Conservation (phyloP, 2,113 vertebrate species). For the Sinocyclocheilus maitianheensis region DNA sequence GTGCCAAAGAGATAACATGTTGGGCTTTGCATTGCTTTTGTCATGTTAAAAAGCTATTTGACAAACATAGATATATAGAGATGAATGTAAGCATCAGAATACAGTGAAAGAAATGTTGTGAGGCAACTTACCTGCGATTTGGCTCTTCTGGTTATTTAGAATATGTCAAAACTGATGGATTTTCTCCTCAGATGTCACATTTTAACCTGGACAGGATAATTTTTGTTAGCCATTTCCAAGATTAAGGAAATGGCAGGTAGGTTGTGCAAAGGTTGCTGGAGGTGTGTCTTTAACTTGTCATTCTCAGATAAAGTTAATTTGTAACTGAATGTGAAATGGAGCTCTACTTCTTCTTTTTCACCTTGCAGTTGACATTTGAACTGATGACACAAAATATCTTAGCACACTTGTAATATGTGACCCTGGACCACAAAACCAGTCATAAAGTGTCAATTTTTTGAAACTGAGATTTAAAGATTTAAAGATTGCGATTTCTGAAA, state of each 20-base stretch:
- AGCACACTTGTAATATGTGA: neutral
- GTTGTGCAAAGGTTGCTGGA: constrained; percentile 73
- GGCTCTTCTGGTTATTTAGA: constrained; percentile 13
- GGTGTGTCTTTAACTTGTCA: constrained; percentile 62
- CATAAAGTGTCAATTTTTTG: no score
- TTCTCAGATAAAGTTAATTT: constrained; percentile 71
- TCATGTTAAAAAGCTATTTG: neutral
- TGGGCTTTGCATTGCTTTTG: neutral
- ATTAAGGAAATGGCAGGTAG: constrained; percentile 62
- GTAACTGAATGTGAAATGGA: constrained; percentile 70
- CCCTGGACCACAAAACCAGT: no score
- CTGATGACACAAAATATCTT: neutral
- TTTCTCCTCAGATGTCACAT: constrained; percentile 37
- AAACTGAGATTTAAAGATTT: no score
- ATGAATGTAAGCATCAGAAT: constrained; percentile 4
- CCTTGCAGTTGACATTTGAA: constrained; percentile 1
- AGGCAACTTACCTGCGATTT: constrained; percentile 63
- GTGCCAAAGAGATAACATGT: neutral
- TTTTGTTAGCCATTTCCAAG: constrained; percentile 34
- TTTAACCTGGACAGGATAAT: constrained; percentile 30
- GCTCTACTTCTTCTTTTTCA: constrained; percentile 49
- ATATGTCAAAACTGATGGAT: neutral
- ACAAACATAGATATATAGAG: neutral
- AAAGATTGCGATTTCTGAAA: no score
- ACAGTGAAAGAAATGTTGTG: neutral